Base-by-base conservation (phyloP, 2,888 invertebrate genomes). In the Petrolisthes manimaculis region DNA sequence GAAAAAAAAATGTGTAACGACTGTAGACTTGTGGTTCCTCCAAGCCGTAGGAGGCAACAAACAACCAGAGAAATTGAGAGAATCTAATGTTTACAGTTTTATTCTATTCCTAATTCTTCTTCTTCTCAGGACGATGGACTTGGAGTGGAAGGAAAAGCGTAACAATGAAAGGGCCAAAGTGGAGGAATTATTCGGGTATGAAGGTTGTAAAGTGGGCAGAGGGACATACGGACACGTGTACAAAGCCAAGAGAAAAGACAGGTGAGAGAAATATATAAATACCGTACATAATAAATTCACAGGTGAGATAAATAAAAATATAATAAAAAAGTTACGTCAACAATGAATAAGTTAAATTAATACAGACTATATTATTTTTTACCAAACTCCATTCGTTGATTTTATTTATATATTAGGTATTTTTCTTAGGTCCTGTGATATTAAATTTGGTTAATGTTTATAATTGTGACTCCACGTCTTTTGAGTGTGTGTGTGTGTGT, bases 171-270 rank as follows among this genome's bases (percentile, higher is more conserved):
- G 98, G 71, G 96, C 97, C 0, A 98, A 97, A 94, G 99, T 99
- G n/a, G 99, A 99, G 93, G 99, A 99, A 93, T 94, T 98, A 86
- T 99, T 99, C 93, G 98, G 98, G 93, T 99, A 97, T 93, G 99
- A 99, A 93, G 99, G 99, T 8, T 98, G 98, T 93, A 99, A 99
- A 95, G 99, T 99, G 21, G 99, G 99, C 8, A 95, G 99, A 91
- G 99, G 99, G 79, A 99, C 98, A 5, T 99, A 99, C 92, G 98
- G 98, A 9, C 98, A 97, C 93, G 99, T 99, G 6, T 99, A 99
- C 93, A 99, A 99, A 94, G 99, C 99, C 18, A 95, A 97, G 92
- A 95, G 97, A 93, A 98, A 98, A 95, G 96, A 96, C 93, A 95
- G 96, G 92, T 96, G 93, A 81, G 80, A 24, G 37, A 2, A 18